Conservation (phyloP, 2,888 invertebrate species). For the Acronicta psi region DNA sequence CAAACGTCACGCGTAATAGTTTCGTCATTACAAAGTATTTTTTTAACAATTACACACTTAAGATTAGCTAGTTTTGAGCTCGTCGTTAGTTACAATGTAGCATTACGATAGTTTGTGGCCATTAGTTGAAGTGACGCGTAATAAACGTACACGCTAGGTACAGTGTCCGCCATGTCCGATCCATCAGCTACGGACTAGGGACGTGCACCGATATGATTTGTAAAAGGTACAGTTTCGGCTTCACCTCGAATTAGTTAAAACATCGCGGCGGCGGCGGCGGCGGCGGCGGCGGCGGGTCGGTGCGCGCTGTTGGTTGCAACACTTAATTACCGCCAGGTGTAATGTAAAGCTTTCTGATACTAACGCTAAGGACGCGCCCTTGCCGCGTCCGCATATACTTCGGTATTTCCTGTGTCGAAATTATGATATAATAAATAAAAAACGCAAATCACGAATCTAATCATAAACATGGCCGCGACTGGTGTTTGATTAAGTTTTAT, state of each 20-base stretch:
- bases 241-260: conserved; percentile 33
- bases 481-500: background rate
- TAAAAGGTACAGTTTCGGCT: conserved; percentile 27
- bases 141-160: background rate
- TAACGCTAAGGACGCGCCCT: conserved; percentile 50
- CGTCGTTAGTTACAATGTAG: conserved; percentile 28
- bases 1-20: conserved; percentile 19
- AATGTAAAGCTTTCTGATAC: conserved; percentile 13
- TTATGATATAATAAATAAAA: conserved; percentile 22
- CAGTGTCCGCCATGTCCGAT: conserved; percentile 5
- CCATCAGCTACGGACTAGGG: conserved; percentile 9
- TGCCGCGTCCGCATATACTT: conserved; percentile 33
- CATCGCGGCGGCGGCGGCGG: conserved; percentile 2
- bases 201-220: conserved; percentile 4
- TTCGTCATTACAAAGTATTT: conserved; percentile 25
- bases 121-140: conserved; percentile 29
- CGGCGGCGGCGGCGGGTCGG: conserved; percentile 1
- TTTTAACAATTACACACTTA: conserved; percentile 41
- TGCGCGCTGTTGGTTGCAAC: too few species aligned
- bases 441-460: conserved; percentile 5
- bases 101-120: conserved; percentile 22
- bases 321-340: conserved; percentile 11
- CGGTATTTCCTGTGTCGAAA: conserved; percentile 43
- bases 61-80: conserved; percentile 33
- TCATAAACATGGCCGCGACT: background rate